Base-by-base conservation (phyloP, 2,797 vertebrate genomes). In the Sebastes goodei region DNA sequence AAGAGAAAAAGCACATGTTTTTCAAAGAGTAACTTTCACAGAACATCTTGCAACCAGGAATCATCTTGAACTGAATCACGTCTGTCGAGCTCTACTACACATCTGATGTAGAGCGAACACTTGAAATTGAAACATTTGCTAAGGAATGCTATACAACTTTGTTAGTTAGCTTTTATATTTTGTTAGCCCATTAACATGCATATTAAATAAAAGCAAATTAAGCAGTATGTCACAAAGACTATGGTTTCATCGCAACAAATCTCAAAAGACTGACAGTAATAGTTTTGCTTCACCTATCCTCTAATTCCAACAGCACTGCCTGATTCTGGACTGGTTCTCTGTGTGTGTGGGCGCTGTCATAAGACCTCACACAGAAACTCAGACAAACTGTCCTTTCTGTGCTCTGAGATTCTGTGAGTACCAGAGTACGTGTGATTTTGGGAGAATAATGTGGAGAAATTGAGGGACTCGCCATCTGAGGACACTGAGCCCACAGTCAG, bases 361-460 rank as follows among this genome's bases (percentile, higher is more conserved):
- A 75, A 81, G 76, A 82, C 82, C 82, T 86, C 42, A 6, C 82
- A 85, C 83, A 86, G 80, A 57, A 88, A 91, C 78, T 87, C 81
- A 83, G 85, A 87, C 84, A 88, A 92, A 90, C 87, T 85, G 90
- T 92, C 84, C 85, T 88, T 62, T 90, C 88, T 82, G 78, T 55
- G 77, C 83, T 87, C 83, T 61, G 87, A 89, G 80, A 88, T 70
- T 80, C 85, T 88, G 88, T 74, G 81, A 91, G 87, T 70, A 80
- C 72, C 68, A 76, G 67, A 83, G 74, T 72, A 83, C 71, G 89
- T 91, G 88, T 92, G 84, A 91, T 91, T 85, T 85, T 81, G 78
- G 82, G 67, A 84, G 76, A 84, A 81, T 77, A 82, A 78, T 81
- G 74, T 88, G 79, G 80, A 86, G 72, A 82, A 85, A 89, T 62